Conservation (phyloP, 2,113 vertebrate species). For the Sorex fumeus region DNA sequence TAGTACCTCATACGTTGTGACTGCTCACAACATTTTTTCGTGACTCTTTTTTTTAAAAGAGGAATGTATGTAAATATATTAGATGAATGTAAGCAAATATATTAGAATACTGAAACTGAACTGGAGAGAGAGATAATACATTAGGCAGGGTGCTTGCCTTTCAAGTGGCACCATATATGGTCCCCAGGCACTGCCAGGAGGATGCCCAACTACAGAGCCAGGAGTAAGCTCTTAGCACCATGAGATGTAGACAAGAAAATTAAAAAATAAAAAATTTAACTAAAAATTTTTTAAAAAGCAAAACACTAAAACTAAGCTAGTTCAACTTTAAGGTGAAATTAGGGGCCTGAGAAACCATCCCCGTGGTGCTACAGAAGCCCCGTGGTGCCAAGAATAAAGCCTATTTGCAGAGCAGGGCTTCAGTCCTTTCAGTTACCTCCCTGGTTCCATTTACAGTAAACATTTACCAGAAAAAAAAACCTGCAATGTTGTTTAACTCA, state of each 20-base stretch:
- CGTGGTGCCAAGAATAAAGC: too few relatives aligned
- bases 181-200: too few relatives aligned
- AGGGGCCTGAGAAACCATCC: too few relatives aligned
- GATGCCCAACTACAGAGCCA: too few relatives aligned
- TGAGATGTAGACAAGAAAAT: too few relatives aligned
- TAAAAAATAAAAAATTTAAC: too few relatives aligned
- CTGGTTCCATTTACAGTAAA: neutral
- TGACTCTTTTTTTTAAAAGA: neutral
- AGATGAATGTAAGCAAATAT: neutral
- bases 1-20: neutral
- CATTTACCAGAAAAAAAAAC: neutral
- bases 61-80: neutral
- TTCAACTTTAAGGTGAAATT: conserved; percentile 52
- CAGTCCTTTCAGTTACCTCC: too few relatives aligned
- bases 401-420: too few relatives aligned
- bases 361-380: neutral
- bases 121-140: neutral
- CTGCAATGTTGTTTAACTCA: neutral
- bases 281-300: too few relatives aligned
- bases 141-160: too few relatives aligned
- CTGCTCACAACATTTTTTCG: conserved; percentile 6
- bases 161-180: too few relatives aligned
- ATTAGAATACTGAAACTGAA: neutral
- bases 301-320: neutral
- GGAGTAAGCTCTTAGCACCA: too few relatives aligned